A percentile compares a stretch with the other conserved stretches of the same genome.
phyloP scores from a whole-genome alignment of 2,888 invertebrate genomes.

The Chymomyza procnemis region DNA sequence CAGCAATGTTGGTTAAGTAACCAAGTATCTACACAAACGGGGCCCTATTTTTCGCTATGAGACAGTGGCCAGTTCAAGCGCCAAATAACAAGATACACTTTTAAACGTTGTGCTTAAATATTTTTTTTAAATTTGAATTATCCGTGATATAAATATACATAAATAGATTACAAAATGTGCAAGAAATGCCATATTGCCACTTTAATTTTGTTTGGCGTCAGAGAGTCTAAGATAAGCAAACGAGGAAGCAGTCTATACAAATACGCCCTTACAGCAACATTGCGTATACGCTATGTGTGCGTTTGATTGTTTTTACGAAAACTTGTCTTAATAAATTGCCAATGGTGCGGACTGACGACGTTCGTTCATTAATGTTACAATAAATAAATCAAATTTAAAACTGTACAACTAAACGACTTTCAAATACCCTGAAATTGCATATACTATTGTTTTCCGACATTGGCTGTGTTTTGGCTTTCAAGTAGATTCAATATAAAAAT shows the following conservation, averaged over 20 bases:
- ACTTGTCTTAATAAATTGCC: conserved; percentile 37
- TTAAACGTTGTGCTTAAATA: conserved; percentile 23
- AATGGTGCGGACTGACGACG: conserved; percentile 44
- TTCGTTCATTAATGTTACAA: conserved; percentile 30
- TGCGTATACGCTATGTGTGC: conserved; percentile 54
- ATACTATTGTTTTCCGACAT: too few species aligned
- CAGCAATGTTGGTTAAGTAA: conserved; percentile 46
- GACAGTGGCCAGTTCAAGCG: too few species aligned
- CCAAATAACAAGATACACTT: conserved; percentile 7
- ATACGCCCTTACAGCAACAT: conserved; percentile 13
- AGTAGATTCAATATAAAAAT: too few species aligned
- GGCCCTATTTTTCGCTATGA: too few species aligned
- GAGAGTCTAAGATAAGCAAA: background rate
- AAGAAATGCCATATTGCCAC: too few species aligned
- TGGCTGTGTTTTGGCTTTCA: too few species aligned
- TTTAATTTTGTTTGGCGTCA: background rate
- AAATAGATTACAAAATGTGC: background rate
- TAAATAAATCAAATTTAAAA: conserved; percentile 59
- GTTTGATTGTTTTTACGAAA: conserved; percentile 7
- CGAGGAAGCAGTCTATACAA: background rate
- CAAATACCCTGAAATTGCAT: too few species aligned
- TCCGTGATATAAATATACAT: background rate
- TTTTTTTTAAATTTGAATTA: background rate
- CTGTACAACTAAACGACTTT: conserved; percentile 12
- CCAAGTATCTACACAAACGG: background rate